Conservation (phyloP, 2,888 invertebrate species). For the Philereme vetulata region DNA sequence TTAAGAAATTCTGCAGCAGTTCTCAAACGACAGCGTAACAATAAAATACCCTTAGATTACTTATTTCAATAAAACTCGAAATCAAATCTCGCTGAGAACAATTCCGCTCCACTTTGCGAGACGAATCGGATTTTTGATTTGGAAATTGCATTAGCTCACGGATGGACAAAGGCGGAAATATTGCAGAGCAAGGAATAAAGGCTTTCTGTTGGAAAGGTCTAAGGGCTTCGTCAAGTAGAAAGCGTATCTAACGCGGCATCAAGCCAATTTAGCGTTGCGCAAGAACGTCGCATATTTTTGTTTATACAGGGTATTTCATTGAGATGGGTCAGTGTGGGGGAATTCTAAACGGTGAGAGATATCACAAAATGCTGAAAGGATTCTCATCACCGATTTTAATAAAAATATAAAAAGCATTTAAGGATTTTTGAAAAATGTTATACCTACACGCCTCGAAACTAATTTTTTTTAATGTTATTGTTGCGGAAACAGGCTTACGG, state of each 20-base stretch:
- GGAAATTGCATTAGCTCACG: conserved; percentile 59
- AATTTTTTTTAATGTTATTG: too few species aligned
- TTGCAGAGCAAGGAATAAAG: conserved; percentile 28
- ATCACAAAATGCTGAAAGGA: too few species aligned
- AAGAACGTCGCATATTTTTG: too few species aligned
- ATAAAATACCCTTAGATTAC: conserved; percentile 6
- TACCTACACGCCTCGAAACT: too few species aligned
- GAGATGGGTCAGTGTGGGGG: too few species aligned
- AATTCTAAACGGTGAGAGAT: too few species aligned
- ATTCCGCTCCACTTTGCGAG: conserved; percentile 53
- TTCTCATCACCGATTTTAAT: too few species aligned
- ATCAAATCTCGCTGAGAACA: conserved; percentile 57
- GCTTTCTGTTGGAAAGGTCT: conserved; percentile 6
- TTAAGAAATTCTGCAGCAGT: not conserved
- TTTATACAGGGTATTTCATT: too few species aligned
- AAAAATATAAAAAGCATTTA: too few species aligned
- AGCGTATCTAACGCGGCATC: not conserved
- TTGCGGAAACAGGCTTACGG: too few species aligned
- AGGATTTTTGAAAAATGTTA: too few species aligned
- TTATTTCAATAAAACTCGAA: conserved; percentile 41
- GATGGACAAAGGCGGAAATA: conserved; percentile 46
- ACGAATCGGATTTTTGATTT: conserved; percentile 60
- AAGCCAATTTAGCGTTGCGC: too few species aligned
- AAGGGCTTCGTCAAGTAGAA: not conserved
- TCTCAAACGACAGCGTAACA: conserved; percentile 9